phyloP scores from a whole-genome alignment of 2,113 vertebrate species.

The Sterrhoptilus dennistouni region DNA sequence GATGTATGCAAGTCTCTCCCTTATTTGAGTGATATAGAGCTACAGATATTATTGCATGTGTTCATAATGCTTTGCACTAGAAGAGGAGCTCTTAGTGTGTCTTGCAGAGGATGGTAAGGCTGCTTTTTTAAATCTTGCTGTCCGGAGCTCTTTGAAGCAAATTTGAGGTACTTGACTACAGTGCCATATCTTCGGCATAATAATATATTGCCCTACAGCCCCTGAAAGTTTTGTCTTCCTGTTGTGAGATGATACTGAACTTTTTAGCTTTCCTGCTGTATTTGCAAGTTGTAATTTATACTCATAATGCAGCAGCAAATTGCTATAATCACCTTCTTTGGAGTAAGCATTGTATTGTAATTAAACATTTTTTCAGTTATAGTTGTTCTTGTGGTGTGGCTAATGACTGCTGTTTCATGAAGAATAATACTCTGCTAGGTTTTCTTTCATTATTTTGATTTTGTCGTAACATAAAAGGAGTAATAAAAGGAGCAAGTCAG shows the following conservation, averaged over 20 bases:
- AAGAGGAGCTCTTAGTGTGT: not conserved
- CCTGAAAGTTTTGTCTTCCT: not conserved
- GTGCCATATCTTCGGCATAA: not conserved
- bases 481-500: not conserved
- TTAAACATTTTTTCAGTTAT: not conserved
- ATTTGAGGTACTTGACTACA: not conserved
- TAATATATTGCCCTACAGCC: not conserved
- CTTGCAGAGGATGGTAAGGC: not conserved
- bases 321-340: not conserved
- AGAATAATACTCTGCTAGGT: not conserved
- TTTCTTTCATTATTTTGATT: not conserved
- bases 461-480: not conserved
- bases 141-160: not conserved
- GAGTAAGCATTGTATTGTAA: not conserved
- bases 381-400: not conserved
- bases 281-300: not conserved
- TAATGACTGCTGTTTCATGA: not conserved
- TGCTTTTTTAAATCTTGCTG: not conserved
- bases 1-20: not conserved
- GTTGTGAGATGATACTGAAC: not conserved
- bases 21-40: not conserved
- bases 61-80: not conserved
- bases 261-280: not conserved
- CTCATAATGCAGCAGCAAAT: not conserved
- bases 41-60: not conserved